Evolutionary conservation across 2,888 invertebrate genomes (phyloP), one percentile per base, ranked within the genome.

Genomic region (Metopia argyrocephala): DNA sequence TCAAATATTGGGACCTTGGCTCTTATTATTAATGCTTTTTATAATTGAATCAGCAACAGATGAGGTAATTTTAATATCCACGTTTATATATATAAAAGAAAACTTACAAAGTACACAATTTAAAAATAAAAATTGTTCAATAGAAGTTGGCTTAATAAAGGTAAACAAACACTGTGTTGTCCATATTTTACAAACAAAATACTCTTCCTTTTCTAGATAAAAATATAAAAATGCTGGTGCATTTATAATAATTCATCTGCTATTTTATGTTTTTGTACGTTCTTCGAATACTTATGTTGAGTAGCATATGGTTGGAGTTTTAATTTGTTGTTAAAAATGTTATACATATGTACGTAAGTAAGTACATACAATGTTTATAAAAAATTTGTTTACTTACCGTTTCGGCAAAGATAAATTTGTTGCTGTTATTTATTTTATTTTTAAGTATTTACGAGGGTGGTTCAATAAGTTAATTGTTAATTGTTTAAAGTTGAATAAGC

Each of bases 31-130:
- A 21, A 62, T 61, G 61, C n/a, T 84, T 78, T 86, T 85, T 65
- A 78, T 85, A 48, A 83, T 84, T 59, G 85, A 85, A 75, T 85
- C 86, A 73, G 84, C 85, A 73, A 85, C 84, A 74, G 86, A 85
- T 82, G 84, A 86, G 85, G 86, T 86, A 84, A 84, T 83, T 83
- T 48, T 28, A 59, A n/a, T n/a, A n/a, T n/a, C n/a, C n/a, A n/a
- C n/a, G n/a, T n/a, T n/a, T n/a, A n/a, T n/a, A 27, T 56, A 18
- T 27, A 18, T 27, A 6, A 27, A 56, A 15, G 2, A 9, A 31
- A 38, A 15, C 38, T 12, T 38, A 15, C 12, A 5, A 12, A 15
- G 38, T 3, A 3, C 9, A 38, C 15, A 38, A 38, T 3, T 9
- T 31, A 31, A 3, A 38, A 38, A 38, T n/a, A 31, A 31, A 3